These are phyloP conservation scores for Palythoa grandis DNA, from an alignment of 92 coral and sea anemone genomes.

Conservation along the genomic window DNA sequence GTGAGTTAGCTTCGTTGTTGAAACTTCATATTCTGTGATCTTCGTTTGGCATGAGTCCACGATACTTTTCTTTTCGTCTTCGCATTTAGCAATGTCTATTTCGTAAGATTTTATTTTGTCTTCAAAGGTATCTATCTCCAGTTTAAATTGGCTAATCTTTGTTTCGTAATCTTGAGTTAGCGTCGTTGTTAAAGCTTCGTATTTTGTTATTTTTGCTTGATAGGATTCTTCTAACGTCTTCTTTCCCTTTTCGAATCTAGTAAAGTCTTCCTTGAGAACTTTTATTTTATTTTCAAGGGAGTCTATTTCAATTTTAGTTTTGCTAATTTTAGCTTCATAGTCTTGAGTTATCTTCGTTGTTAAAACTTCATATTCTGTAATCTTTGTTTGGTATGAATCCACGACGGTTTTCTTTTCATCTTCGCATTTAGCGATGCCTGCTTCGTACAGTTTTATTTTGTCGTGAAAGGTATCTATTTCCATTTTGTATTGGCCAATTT, in stretches of 20 bases:
- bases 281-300: neutral
- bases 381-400: neutral
- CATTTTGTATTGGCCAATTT: neutral
- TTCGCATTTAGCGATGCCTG: neutral
- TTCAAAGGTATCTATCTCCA: neutral
- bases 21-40: neutral
- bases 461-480: neutral
- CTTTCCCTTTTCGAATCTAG: neutral
- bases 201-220: neutral
- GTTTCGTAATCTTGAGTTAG: neutral
- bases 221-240: neutral
- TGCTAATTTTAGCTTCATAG: neutral
- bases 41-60: neutral
- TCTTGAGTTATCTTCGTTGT: conserved; percentile 2
- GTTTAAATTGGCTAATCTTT: neutral
- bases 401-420: neutral
- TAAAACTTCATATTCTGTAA: conserved; percentile 11
- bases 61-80: neutral
- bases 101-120: neutral
- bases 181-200: neutral
- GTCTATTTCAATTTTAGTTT: no score
- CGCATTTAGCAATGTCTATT: neutral
- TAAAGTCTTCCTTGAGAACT: neutral
- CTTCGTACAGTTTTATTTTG: no score
- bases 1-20: neutral